phyloP scores from a whole-genome alignment of 2,797 vertebrate species.

The Acipenser oxyrinchus region DNA sequence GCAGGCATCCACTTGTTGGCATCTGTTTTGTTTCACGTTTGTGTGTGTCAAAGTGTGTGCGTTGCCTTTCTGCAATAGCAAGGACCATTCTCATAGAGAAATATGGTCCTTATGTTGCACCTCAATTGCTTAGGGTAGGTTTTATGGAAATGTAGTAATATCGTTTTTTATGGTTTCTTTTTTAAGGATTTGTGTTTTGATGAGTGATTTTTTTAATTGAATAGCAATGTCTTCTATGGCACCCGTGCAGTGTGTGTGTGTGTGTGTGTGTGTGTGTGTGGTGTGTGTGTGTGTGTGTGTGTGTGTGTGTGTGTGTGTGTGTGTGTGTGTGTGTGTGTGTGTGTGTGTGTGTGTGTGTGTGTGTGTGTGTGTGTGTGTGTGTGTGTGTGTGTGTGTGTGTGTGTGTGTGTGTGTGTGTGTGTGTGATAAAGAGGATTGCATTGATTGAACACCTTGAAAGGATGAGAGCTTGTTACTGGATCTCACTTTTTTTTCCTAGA shows the following conservation, averaged over 20 bases:
- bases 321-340: constrained; percentile 11
- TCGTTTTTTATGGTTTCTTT: too few relatives aligned
- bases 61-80: neutral
- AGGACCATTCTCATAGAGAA: neutral
- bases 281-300: neutral
- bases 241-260: neutral
- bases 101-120: too few relatives aligned
- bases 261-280: neutral
- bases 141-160: too few relatives aligned
- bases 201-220: too few relatives aligned
- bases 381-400: constrained; percentile 15
- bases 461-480: too few relatives aligned
- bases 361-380: constrained; percentile 3
- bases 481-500: too few relatives aligned
- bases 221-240: too few relatives aligned
- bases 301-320: constrained; percentile 13
- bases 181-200: too few relatives aligned
- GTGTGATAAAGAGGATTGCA: too few relatives aligned
- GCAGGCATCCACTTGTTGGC: constrained; percentile 4
- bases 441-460: too few relatives aligned
- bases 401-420: constrained; percentile 10
- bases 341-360: neutral
- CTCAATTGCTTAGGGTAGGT: neutral
- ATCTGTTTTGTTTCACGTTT: neutral
- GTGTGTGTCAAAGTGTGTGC: constrained; percentile 4